These are phyloP conservation scores for Podarcis lilfordi DNA, from an alignment of 2,797 vertebrate species.

Conservation along the genomic window DNA sequence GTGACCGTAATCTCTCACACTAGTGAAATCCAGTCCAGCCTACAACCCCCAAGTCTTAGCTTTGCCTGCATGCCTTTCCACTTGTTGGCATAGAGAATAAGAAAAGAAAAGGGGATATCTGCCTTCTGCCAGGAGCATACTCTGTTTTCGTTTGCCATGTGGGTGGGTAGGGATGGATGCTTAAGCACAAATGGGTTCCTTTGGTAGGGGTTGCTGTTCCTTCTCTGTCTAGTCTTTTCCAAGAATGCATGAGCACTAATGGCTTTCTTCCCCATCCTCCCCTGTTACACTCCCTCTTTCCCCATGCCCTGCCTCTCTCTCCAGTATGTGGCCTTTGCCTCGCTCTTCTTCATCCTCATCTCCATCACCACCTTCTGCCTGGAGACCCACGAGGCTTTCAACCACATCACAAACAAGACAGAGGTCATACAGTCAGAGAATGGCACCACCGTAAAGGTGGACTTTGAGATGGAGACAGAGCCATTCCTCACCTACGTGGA, in stretches of 20 bases:
- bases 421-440: conserved; percentile 74
- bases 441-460: conserved; percentile 63
- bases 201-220: not conserved
- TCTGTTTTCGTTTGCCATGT: not conserved
- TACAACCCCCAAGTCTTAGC: not conserved
- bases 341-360: conserved; percentile 79
- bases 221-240: not conserved
- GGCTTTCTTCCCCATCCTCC: not conserved
- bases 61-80: not conserved
- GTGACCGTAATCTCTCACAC: not conserved
- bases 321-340: conserved; percentile 76
- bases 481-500: conserved; percentile 82
- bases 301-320: not conserved
- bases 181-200: not conserved
- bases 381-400: conserved; percentile 81
- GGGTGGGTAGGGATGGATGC: not conserved
- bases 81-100: not conserved
- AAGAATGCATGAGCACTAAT: conserved; percentile 9
- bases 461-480: conserved; percentile 78
- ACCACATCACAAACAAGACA: conserved; percentile 79
- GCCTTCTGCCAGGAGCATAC: not conserved
- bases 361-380: conserved; percentile 83
- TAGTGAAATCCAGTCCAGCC: not conserved
- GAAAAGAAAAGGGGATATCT: not conserved
- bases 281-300: conserved; percentile 5